Evolutionary conservation across 2,113 vertebrate genomes (phyloP).

Genomic region (Diadophis punctatus): DNA sequence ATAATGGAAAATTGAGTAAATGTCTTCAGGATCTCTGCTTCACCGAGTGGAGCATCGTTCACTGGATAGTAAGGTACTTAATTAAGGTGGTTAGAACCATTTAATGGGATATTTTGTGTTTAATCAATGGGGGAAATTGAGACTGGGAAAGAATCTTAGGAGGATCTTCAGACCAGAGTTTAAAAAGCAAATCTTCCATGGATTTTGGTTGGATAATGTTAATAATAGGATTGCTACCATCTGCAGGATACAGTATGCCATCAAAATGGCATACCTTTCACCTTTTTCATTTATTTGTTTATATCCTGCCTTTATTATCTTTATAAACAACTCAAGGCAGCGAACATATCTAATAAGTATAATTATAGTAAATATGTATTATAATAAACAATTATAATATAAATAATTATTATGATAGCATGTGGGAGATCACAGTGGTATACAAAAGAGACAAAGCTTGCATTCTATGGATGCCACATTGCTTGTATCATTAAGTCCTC

Average conservation of each 20-base stretch:
- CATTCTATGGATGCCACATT: background rate
- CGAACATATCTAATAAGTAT: background rate
- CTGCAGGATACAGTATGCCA: background rate
- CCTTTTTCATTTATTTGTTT: background rate
- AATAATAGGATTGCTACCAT: background rate
- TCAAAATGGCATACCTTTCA: background rate
- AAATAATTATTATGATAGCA: background rate
- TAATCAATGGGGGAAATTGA: background rate
- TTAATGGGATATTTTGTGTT: background rate
- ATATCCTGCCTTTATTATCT: background rate
- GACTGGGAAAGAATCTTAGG: background rate
- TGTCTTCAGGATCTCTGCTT: background rate
- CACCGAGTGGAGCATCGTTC: background rate
- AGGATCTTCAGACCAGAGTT: background rate
- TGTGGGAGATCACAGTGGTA: background rate
- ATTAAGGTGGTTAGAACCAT: background rate
- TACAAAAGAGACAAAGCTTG: background rate
- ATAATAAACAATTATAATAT: background rate
- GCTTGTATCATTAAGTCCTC: background rate
- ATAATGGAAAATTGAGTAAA: background rate
- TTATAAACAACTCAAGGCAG: background rate
- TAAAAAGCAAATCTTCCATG: background rate
- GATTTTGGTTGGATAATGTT: background rate
- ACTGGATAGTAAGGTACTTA: background rate
- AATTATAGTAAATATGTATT: background rate